Evolutionary conservation across 2,113 vertebrate species (phyloP), one percentile per base, ranked within the genome.

Genomic region (Siphamia tubifer): DNA sequence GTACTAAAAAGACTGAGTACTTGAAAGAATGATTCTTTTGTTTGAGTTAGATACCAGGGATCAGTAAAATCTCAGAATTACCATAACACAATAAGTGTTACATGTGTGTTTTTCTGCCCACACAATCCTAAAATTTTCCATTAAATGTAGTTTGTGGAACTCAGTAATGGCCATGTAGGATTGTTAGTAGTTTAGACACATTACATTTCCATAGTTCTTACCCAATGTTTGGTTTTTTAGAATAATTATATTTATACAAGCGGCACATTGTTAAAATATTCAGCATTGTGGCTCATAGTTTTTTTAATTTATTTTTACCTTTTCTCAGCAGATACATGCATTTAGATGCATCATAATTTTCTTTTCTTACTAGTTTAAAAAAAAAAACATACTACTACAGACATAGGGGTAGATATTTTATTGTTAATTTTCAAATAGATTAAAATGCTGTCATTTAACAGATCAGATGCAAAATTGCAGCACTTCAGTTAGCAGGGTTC

Each of bases 131-230:
- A 34, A 28, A 1, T 36, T 36, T 67, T 53, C 60, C 70, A 76
- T 73, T 79, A 71, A 47, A 51, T 60, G 60, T 45, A 30, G 47
- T 64, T 83, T 76, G 61, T 73, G 62, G 68, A 72, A 53, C 69
- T 57, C 43, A 48, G 52, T 65, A 81, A 77, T 77, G 73, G 54
- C 42, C 8, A 0, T 63, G 36, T 58, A 58, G 7, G 35, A 58
- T 62, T 48, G 54, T 48, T 77, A 68, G 64, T 74, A 24, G 39
- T 74, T 61, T 38, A 64, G 36, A 47, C 38, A n/a, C 36, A 38
- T 47, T 24, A 52, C 53, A 54, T 5, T 24, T 25, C 34, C 15
- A 5, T 36, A 36, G 15, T 47, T 36, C 42, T 19, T 36, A 11
- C 27, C 15, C 9, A 8, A 36, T 34, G 12, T 49, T 19, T 23